Evolutionary conservation across 2,113 vertebrate genomes (phyloP).

Genomic region (Caloenas nicobarica): DNA sequence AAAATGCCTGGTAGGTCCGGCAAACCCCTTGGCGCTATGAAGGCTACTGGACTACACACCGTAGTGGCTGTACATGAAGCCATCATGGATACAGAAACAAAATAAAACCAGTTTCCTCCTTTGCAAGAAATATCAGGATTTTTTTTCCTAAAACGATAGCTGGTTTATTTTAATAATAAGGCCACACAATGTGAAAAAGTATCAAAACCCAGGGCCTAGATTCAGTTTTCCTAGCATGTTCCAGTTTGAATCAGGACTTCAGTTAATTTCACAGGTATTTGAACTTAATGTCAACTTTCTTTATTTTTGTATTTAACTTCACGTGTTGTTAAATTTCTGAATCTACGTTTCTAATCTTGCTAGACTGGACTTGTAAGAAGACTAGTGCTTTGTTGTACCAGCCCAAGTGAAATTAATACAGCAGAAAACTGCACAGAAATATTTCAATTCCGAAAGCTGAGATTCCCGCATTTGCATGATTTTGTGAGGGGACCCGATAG

Average conservation of each 20-base stretch:
- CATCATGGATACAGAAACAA: not conserved
- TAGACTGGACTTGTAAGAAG: not conserved
- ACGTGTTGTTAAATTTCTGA: not conserved
- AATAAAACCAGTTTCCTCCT: not conserved
- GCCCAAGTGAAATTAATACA: not conserved
- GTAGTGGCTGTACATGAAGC: not conserved
- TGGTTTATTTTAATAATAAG: not conserved
- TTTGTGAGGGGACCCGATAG: not conserved
- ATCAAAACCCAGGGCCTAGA: not conserved
- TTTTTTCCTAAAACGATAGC: not conserved
- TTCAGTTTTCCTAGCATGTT: not conserved
- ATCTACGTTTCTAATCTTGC: not conserved
- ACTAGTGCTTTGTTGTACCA: not conserved
- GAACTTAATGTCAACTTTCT: not conserved
- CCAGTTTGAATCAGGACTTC: not conserved
- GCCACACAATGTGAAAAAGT: not conserved
- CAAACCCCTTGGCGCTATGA: not conserved
- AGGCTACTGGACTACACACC: not conserved
- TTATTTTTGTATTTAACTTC: not conserved
- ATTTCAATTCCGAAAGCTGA: not conserved
- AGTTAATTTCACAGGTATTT: not conserved
- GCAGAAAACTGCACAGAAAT: not conserved
- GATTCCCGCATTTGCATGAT: not conserved
- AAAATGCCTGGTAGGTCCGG: not conserved
- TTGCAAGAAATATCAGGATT: not conserved